Evolutionary conservation across 1,140 invertebrate species (phyloP).

Genomic region (Scaptomyza hsui): DNA sequence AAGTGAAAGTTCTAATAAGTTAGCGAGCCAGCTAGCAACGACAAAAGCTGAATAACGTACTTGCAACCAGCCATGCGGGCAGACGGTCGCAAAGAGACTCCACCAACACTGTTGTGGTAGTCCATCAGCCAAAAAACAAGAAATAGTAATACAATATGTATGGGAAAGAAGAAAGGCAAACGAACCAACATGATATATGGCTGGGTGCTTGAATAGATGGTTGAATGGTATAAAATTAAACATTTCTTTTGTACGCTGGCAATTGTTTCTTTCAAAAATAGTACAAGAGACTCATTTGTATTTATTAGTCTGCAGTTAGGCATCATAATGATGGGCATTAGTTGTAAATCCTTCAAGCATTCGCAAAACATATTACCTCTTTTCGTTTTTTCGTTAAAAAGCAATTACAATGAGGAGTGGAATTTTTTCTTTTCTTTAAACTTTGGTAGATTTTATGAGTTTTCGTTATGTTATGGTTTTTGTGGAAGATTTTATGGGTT

Average conservation of each 20-base stretch:
- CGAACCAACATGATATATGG: conserved; percentile 25
- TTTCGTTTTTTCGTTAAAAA: conserved; percentile 12
- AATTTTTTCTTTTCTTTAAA: too few relatives aligned
- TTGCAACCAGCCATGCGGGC: conserved; percentile 25
- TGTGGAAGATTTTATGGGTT: background rate
- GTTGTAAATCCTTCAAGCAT: background rate
- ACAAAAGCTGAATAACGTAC: conserved; percentile 6
- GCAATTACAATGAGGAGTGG: background rate
- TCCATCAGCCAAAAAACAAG: conserved; percentile 28
- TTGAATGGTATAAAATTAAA: conserved; percentile 51
- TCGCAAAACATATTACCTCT: background rate
- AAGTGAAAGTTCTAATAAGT: conserved; percentile 81
- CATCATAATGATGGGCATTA: conserved; percentile 26
- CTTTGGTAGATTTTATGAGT: background rate
- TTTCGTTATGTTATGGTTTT: background rate
- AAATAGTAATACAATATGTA: conserved; percentile 4
- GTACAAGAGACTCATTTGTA: conserved; percentile 58
- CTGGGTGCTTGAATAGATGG: conserved; percentile 7
- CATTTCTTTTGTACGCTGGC: conserved; percentile 47
- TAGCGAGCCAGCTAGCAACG: conserved; percentile 7
- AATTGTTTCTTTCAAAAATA: conserved; percentile 9
- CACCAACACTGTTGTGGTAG: conserved; percentile 62
- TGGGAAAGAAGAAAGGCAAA: conserved; percentile 55
- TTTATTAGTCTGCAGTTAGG: conserved; percentile 12
- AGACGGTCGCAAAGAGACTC: background rate